These are phyloP conservation scores for Nasonia oneida DNA, from an alignment of 2,888 invertebrate species.

Conservation along the genomic window DNA sequence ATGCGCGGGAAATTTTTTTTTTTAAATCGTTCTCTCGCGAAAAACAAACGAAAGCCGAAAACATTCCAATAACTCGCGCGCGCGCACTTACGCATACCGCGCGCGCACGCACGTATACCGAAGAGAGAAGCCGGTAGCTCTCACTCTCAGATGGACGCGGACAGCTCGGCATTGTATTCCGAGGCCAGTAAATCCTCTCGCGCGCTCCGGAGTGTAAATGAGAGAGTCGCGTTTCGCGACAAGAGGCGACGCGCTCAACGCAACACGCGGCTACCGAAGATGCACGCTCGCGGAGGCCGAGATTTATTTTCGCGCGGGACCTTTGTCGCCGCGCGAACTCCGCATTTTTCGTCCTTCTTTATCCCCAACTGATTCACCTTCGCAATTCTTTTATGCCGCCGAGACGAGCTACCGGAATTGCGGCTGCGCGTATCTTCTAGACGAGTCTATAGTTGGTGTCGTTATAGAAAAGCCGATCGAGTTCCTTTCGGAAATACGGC, in stretches of 20 bases:
- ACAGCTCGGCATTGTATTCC: constrained; percentile 79
- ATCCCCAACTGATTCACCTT: constrained; percentile 38
- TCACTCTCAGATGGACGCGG: constrained; percentile 76
- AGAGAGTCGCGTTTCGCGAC: constrained; percentile 67
- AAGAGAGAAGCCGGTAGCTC: constrained; percentile 37
- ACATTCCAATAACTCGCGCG: not conserved
- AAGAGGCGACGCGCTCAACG: constrained; percentile 23
- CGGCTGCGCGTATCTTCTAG: constrained; percentile 56
- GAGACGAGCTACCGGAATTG: constrained; percentile 68
- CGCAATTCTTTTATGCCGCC: constrained; percentile 56
- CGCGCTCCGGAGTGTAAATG: constrained; percentile 75
- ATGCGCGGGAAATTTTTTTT: not conserved
- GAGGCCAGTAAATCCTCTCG: constrained; percentile 77
- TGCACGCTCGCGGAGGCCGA: constrained; percentile 60
- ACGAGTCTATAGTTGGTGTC: constrained; percentile 4
- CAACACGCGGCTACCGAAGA: constrained; percentile 36
- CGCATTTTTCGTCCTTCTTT: constrained; percentile 75
- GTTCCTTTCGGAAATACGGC: no score
- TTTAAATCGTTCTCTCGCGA: not conserved
- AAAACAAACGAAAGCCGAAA: not conserved
- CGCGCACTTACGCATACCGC: constrained; percentile 15
- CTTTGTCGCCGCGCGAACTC: constrained; percentile 73
- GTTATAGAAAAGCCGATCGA: not conserved
- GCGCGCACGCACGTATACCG: not conserved
- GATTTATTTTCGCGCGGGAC: constrained; percentile 71